Base-by-base conservation (phyloP, 2,113 vertebrate species). In the Perca fluviatilis region DNA sequence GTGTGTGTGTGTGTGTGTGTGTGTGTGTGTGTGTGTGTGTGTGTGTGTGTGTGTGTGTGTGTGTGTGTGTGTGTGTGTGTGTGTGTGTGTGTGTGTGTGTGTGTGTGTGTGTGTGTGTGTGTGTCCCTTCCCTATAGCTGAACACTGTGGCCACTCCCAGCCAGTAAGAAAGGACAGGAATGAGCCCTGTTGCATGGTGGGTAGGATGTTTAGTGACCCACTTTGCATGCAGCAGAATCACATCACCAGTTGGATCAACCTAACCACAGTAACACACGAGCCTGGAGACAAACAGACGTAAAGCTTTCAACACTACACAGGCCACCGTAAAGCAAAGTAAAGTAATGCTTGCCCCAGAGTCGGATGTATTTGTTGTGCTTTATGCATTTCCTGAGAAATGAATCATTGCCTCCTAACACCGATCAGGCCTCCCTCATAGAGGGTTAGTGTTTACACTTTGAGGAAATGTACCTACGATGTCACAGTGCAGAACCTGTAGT, bases 41-140 rank as follows among this genome's bases (percentile, higher is more conserved):
- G 30, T 33, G 30, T 33, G 30, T 33, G 30, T 33, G 30, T 33
- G 30, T 33, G 33, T 33, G 33, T 33, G 33, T 33, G 33, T 33
- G 33, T 33, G 33, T 33, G 33, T 33, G 33, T 33, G 33, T 33
- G 33, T 33, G 33, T 33, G 33, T 33, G 33, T 33, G 33, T 33
- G 33, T 33, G 33, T 33, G 33, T 33, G 33, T 33, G 33, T 33
- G 33, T 33, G 33, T 33, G 33, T 33, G 33, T 33, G 33, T 33
- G 33, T 88, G 84, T 88, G 83, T 93, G 74, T 54, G 27, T 91
- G 87, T 91, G 25, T 92, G 87, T 91, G 76, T 93, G 50, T 91
- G 18, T 88, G 63, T 85, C 90, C 79, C 89, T 80, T 80, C 85
- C 86, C 80, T 88, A 16, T 92, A 95, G 95, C 93, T 96, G 91